These are phyloP conservation scores for Pogona vitticeps DNA, from an alignment of 2,113 vertebrate species.

Conservation along the genomic window DNA sequence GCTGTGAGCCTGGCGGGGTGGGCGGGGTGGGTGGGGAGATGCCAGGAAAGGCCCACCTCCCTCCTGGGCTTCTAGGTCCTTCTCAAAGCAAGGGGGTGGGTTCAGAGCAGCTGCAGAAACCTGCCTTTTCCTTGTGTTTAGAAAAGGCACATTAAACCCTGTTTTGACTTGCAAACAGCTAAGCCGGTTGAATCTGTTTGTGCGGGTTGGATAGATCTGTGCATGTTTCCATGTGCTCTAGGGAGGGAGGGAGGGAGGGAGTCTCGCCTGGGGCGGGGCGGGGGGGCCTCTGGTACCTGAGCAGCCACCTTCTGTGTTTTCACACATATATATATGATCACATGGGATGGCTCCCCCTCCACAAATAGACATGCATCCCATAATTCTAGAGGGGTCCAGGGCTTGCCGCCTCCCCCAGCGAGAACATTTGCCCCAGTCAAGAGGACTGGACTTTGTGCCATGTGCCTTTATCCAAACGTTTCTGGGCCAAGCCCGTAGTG, in stretches of 20 bases:
- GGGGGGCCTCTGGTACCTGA: neutral
- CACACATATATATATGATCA: too few relatives aligned
- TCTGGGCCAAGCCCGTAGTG: too few relatives aligned
- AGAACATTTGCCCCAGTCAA: neutral
- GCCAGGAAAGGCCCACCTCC: neutral
- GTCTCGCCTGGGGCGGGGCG: neutral
- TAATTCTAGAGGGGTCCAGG: neutral
- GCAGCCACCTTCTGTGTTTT: neutral
- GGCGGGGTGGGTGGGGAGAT: neutral
- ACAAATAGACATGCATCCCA: too few relatives aligned
- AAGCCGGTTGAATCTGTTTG: neutral
- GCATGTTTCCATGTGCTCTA: neutral
- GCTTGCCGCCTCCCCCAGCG: neutral
- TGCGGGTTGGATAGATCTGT: neutral
- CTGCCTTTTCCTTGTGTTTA: neutral
- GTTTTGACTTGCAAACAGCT: too few relatives aligned
- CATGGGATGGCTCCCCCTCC: neutral
- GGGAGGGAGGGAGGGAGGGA: neutral
- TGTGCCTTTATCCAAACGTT: too few relatives aligned
- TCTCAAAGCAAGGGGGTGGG: neutral
- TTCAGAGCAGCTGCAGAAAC: neutral
- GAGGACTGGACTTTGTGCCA: neutral
- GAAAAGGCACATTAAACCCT: neutral
- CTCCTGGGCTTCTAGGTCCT: neutral
- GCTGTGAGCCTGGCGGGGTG: neutral